Conservation (phyloP, 2,113 vertebrate species). For the Caloenas nicobarica region DNA sequence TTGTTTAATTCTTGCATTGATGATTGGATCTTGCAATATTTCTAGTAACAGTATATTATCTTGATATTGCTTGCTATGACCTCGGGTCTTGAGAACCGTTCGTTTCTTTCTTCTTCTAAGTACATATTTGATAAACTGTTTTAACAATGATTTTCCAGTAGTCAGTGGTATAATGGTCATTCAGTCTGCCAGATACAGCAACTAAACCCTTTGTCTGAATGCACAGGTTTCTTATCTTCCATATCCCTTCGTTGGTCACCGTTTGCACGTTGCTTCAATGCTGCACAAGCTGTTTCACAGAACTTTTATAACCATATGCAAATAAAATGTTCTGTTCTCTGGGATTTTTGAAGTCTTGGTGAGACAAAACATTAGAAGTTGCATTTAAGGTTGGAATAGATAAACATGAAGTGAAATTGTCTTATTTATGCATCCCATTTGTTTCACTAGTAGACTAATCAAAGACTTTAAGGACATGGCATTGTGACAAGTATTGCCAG, state of each 20-base stretch:
- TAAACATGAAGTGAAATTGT: not conserved
- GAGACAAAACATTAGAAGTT: not conserved
- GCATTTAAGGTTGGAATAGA: not conserved
- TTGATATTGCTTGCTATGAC: not conserved
- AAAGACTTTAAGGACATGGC: not conserved
- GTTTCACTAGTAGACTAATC: not conserved
- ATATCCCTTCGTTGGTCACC: not conserved
- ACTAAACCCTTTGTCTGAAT: not conserved
- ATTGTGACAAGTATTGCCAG: not conserved
- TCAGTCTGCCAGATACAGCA: not conserved
- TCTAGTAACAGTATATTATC: not conserved
- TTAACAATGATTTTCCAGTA: not conserved
- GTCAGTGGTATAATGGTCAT: not conserved
- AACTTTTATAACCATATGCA: not conserved
- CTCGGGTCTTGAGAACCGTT: not conserved
- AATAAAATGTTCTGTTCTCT: not conserved
- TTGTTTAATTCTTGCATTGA: not conserved
- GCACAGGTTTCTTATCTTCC: not conserved
- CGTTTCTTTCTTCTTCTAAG: not conserved
- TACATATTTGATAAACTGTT: not conserved
- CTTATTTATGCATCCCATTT: not conserved
- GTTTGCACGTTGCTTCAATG: not conserved
- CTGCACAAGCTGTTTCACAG: not conserved
- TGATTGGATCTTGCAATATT: not conserved
- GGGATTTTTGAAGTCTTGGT: not conserved